A percentile compares a stretch with the other conserved stretches of the same genome.
These are phyloP conservation scores for Heteromurus nitidus DNA, from an alignment of 2,888 invertebrate genomes.

Conservation along the genomic window DNA sequence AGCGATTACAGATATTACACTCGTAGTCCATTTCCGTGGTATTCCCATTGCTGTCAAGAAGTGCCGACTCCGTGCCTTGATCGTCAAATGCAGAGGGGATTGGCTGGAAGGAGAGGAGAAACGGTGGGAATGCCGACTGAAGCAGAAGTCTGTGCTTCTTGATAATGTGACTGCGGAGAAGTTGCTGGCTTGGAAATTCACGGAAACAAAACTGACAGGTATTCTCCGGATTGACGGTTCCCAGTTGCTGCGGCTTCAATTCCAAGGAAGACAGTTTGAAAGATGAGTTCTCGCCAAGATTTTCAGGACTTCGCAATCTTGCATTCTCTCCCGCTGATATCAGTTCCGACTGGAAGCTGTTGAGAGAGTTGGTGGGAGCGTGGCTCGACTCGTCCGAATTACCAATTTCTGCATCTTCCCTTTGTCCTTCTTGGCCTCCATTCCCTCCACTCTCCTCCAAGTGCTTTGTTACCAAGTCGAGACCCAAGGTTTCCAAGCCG, in stretches of 20 bases:
- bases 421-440: slow-evolving; percentile 48
- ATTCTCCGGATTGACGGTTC: slow-evolving; percentile 58
- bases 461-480: slow-evolving; percentile 66
- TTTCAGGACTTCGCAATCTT: slow-evolving; percentile 57
- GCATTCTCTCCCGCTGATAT: slow-evolving; percentile 35
- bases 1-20: slow-evolving; percentile 75
- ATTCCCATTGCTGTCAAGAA: slow-evolving; percentile 68
- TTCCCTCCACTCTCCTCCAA: slow-evolving; percentile 40
- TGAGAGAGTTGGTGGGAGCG: slow-evolving; percentile 42
- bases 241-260: slow-evolving; percentile 64
- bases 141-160: slow-evolving; percentile 70
- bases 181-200: slow-evolving; percentile 69
- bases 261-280: slow-evolving; percentile 69
- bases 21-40: slow-evolving; percentile 74
- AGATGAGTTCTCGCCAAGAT: slow-evolving; percentile 58
- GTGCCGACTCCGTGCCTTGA: slow-evolving; percentile 40
- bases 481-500: slow-evolving; percentile 66
- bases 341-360: slow-evolving; percentile 55
- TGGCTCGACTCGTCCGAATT: slow-evolving; percentile 65
- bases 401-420: slow-evolving; percentile 63
- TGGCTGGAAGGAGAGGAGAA: slow-evolving; percentile 69
- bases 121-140: slow-evolving; percentile 70
- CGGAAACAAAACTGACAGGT: slow-evolving; percentile 73
- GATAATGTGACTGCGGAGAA: slow-evolving; percentile 67
- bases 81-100: slow-evolving; percentile 58